Base-by-base conservation (phyloP, 2,113 vertebrate genomes). In the Sinocyclocheilus anshuiensis region DNA sequence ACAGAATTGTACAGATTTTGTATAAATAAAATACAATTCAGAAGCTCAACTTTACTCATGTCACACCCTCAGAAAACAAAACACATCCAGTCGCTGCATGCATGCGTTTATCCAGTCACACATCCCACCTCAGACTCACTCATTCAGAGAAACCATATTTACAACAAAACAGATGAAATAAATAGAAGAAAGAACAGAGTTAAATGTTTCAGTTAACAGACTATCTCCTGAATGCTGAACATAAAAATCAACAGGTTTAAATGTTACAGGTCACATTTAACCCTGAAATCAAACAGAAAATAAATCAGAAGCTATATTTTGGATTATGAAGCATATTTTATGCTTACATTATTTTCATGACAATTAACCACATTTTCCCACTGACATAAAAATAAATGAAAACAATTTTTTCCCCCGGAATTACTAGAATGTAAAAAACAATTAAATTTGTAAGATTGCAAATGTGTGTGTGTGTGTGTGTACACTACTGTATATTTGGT, bases 1-100 rank as follows among this genome's bases (percentile, higher is more conserved):
- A 33, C 13, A 78, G 26, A 33, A 26, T 42, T 55, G 29, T 78
- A 53, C 76, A 78, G 50, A 16, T 6, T 48, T 48, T 48, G 42
- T 75, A 75, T 26, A 48, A 75, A 78, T 13, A 63, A 65, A 80
- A n/a, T 24, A 79, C 12, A 26, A 63, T 45, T 45, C 42, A 45
- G 42, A 45, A 45, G 42, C 42, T 45, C 42, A 45, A 45, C 42
- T 10, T 65, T 11, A 57, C 50, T 61, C 1, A 61, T 6, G 0
- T 79, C 22, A 61, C 33, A 78, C 29, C 67, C 16, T 39, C 67
- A 71, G 7, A 39, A n/a, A n/a, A 59, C 2, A 1, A 0, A 67
- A 67, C 4, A 24, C 20, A 48, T 48, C 39, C 22, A 74, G 10
- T 72, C 33, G 0, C 67, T 39, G 33, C 45, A 72, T 15, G 13